phyloP scores from a whole-genome alignment of 64 coral and sea anemone species.

The Stichodactyla mertensii region DNA sequence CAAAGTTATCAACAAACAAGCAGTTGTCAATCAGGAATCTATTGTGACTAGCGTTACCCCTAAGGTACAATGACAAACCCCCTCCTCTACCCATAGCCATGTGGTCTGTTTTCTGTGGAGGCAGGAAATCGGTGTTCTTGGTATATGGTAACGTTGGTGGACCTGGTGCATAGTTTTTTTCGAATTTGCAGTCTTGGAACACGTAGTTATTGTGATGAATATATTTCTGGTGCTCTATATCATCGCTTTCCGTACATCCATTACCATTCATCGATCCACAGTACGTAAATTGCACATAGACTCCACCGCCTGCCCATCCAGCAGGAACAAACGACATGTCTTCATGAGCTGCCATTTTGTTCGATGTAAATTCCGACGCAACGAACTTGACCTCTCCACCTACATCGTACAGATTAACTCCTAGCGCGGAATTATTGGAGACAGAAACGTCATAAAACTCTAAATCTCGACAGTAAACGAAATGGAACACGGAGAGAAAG shows the following conservation, averaged over 20 bases:
- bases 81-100: slow-evolving; percentile 52
- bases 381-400: slow-evolving; percentile 27
- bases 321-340: not conserved
- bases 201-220: slow-evolving; percentile 23
- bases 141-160: slow-evolving; percentile 12
- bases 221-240: slow-evolving; percentile 18
- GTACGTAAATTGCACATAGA: slow-evolving; percentile 57
- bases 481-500: slow-evolving; percentile 29
- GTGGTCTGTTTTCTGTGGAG: slow-evolving; percentile 37
- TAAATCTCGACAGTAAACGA: slow-evolving; percentile 48
- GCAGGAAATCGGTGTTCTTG: slow-evolving; percentile 5
- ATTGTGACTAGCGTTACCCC: slow-evolving; percentile 34
- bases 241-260: slow-evolving; percentile 2
- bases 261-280: slow-evolving; percentile 31
- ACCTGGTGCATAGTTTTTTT: slow-evolving; percentile 26
- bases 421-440: slow-evolving; percentile 34
- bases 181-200: slow-evolving; percentile 39
- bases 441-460: slow-evolving; percentile 7
- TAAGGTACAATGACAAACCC: slow-evolving; percentile 54
- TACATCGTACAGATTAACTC: slow-evolving; percentile 46
- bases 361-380: slow-evolving; percentile 21
- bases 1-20: slow-evolving; percentile 51
- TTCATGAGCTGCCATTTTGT: not conserved
- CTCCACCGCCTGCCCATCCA: slow-evolving; percentile 30
- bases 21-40: slow-evolving; percentile 38